Conservation (phyloP, 2,113 vertebrate species). For the Struthio camelus region DNA sequence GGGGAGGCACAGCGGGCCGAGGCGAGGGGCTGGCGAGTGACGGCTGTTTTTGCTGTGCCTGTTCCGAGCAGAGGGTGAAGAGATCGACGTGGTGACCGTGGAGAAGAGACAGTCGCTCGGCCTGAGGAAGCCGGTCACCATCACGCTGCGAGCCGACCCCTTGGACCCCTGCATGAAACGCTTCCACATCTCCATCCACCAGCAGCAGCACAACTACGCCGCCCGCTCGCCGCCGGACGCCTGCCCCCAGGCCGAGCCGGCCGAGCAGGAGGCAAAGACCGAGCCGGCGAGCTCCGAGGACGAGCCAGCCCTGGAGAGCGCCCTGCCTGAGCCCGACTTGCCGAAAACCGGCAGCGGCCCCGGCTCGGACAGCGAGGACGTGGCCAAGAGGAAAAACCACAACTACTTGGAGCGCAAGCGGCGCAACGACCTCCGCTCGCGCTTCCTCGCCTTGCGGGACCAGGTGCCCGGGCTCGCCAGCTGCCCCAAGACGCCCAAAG, state of each 20-base stretch:
- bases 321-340: constrained; percentile 53
- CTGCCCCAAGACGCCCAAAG: constrained; percentile 90
- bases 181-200: constrained; percentile 93
- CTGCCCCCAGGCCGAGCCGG: neutral
- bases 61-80: constrained; percentile 82
- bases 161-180: constrained; percentile 89
- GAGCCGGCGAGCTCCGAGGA: neutral
- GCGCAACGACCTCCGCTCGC: constrained; percentile 90
- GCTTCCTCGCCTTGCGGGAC: constrained; percentile 89
- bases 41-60: neutral
- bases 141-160: constrained; percentile 88
- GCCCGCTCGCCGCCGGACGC: constrained; percentile 87
- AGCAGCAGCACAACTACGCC: constrained; percentile 96
- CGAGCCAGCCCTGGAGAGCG: neutral
- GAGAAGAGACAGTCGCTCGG: constrained; percentile 84
- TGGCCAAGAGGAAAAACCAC: constrained; percentile 91
- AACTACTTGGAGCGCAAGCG: constrained; percentile 93
- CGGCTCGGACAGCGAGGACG: constrained; percentile 88
- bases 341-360: constrained; percentile 67
- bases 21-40: neutral
- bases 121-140: constrained; percentile 86
- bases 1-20: fast-evolving
- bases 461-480: constrained; percentile 87
- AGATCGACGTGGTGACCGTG: constrained; percentile 95
- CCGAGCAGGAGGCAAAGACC: neutral